phyloP scores from a whole-genome alignment of 2,113 vertebrate species.

The Poeciliopsis prolifica region DNA sequence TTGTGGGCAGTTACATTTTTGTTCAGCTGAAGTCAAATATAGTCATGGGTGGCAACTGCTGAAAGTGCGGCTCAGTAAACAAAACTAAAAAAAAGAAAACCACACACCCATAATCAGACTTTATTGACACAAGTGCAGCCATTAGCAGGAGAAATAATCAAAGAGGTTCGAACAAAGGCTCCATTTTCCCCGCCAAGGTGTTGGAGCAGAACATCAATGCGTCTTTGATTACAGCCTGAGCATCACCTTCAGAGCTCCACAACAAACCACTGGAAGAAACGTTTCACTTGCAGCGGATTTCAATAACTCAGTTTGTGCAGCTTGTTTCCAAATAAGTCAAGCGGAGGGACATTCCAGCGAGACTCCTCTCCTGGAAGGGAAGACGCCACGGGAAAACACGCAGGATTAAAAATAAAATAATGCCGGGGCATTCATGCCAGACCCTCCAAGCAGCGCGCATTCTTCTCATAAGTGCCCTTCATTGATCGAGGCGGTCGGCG shows the following conservation, averaged over 20 bases:
- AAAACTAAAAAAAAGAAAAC: slow-evolving; percentile 15
- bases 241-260: slow-evolving; percentile 25
- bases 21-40: slow-evolving; percentile 37
- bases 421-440: slow-evolving; percentile 23
- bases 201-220: slow-evolving; percentile 38
- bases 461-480: slow-evolving; percentile 61
- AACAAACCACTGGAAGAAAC: slow-evolving; percentile 21
- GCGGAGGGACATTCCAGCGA: slow-evolving; percentile 18
- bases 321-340: slow-evolving; percentile 38
- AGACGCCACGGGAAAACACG: slow-evolving; percentile 22
- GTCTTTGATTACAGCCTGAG: slow-evolving; percentile 4
- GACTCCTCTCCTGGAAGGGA: not conserved
- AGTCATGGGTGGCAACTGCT: slow-evolving; percentile 32
- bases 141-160: slow-evolving; percentile 44
- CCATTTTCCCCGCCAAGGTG: slow-evolving; percentile 27
- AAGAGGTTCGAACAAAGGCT: slow-evolving; percentile 32
- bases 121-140: slow-evolving; percentile 37
- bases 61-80: slow-evolving; percentile 34
- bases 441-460: slow-evolving; percentile 56
- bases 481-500: slow-evolving; percentile 59
- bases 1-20: slow-evolving; percentile 36
- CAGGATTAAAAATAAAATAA: slow-evolving; percentile 10
- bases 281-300: slow-evolving; percentile 17
- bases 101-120: slow-evolving; percentile 17
- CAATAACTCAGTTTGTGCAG: slow-evolving; percentile 50